These are phyloP conservation scores for Contarinia nasturtii DNA, from an alignment of 1,140 invertebrate genomes.

Conservation along the genomic window DNA sequence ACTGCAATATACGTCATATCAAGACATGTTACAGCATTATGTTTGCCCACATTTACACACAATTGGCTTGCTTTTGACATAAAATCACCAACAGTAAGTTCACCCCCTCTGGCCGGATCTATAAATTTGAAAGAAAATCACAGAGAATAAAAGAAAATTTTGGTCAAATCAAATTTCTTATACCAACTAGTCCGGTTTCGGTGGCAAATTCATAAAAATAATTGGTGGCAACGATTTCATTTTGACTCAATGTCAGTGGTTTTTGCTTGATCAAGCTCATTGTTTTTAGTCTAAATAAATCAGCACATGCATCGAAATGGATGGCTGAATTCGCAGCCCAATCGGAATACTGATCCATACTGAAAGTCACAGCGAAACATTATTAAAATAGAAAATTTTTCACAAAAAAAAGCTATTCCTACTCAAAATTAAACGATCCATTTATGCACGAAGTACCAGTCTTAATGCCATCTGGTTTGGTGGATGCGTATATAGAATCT, in stretches of 20 bases:
- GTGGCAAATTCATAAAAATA: conserved; percentile 84
- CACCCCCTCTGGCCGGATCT: conserved; percentile 49
- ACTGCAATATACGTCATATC: conserved; percentile 77
- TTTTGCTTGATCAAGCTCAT: conserved; percentile 32
- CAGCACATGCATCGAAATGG: conserved; percentile 36
- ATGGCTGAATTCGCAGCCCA: conserved; percentile 37
- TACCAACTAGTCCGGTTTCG: conserved; percentile 58
- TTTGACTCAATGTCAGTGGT: conserved; percentile 37
- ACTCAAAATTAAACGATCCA: too few relatives aligned
- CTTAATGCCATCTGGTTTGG: conserved; percentile 31
- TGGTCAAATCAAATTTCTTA: too few relatives aligned
- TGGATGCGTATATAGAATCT: conserved; percentile 46
- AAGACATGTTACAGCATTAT: conserved; percentile 77
- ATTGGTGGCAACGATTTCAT: conserved; percentile 66
- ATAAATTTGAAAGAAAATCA: too few relatives aligned
- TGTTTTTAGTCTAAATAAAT: conserved; percentile 39
- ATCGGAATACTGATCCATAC: conserved; percentile 19
- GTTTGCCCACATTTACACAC: conserved; percentile 46
- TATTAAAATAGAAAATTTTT: too few relatives aligned
- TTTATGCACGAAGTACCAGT: too few relatives aligned
- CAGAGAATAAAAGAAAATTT: too few relatives aligned
- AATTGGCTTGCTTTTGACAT: conserved; percentile 39
- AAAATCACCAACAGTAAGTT: conserved; percentile 42
- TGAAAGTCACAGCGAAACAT: conserved; percentile 10
- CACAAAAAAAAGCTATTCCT: conserved; percentile 2